Conservation (phyloP, 92 coral and sea anemone species). For the Porites cylindrica region DNA sequence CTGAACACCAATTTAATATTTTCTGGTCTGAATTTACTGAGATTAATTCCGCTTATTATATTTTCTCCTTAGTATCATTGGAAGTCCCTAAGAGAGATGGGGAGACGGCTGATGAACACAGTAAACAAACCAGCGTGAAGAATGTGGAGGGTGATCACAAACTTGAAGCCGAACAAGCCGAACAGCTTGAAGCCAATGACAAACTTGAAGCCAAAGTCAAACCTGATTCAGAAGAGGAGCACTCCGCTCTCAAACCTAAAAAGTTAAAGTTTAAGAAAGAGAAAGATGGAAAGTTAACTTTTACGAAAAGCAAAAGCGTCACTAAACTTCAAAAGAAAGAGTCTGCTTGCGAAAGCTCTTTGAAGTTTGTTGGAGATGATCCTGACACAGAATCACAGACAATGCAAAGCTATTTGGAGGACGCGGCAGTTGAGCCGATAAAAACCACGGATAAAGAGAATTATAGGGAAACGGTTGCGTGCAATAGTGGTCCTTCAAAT, state of each 20-base stretch:
- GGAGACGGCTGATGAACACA: not conserved
- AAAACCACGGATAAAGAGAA: not conserved
- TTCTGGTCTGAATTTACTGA: not conserved
- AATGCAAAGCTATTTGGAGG: constrained; percentile 18
- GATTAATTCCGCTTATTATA: not conserved
- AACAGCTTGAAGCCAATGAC: not conserved
- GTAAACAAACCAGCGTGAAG: not conserved
- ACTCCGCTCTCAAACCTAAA: constrained; percentile 35
- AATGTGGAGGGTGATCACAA: not conserved
- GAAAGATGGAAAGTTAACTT: constrained; percentile 42
- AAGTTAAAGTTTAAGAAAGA: constrained; percentile 31
- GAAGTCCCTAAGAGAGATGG: not conserved
- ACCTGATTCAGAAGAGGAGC: not conserved
- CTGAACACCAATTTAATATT: not conserved
- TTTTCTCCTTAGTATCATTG: not conserved
- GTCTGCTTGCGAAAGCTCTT: not conserved
- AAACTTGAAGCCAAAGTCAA: not conserved
- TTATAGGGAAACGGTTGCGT: not conserved
- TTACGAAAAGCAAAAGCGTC: constrained; percentile 1
- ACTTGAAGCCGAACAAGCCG: not conserved
- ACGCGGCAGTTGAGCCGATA: not conserved
- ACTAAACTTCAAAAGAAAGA: constrained; percentile 3
- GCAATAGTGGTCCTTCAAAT: not conserved
- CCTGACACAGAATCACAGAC: constrained; percentile 50
- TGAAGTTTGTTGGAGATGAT: constrained; percentile 24